Conservation (phyloP, 2,797 vertebrate genomes). For the Thripadectes ignobilis region DNA sequence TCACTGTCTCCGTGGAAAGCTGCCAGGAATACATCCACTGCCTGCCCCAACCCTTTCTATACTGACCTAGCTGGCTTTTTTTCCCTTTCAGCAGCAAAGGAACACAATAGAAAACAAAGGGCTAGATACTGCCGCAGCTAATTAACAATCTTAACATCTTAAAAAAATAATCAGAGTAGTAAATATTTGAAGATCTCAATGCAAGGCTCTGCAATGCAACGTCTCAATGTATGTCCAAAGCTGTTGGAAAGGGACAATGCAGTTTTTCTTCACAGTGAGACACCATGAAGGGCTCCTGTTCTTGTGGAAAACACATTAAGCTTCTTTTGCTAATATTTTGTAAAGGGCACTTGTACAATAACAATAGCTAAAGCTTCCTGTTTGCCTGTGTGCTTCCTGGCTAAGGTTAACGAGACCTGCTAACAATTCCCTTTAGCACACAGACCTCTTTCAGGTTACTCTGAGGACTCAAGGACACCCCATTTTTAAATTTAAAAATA, state of each 20-base stretch:
- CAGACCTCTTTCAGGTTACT: slow-evolving; percentile 60
- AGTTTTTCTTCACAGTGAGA: slow-evolving; percentile 10
- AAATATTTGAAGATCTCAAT: slow-evolving; percentile 66
- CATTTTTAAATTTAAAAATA: background rate
- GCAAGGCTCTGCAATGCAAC: background rate
- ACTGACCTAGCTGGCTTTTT: slow-evolving; percentile 72
- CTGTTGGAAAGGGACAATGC: background rate
- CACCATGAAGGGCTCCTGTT: slow-evolving; percentile 58
- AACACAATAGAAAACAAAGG: slow-evolving; percentile 62
- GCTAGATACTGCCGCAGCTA: slow-evolving; percentile 56
- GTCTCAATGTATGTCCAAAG: background rate
- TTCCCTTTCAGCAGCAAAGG: slow-evolving; percentile 56
- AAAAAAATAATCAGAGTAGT: slow-evolving; percentile 39
- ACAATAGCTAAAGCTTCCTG: slow-evolving; percentile 71
- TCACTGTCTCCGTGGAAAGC: slow-evolving; percentile 75
- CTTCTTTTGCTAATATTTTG: slow-evolving; percentile 62
- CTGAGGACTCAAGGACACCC: background rate
- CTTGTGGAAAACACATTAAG: slow-evolving; percentile 68
- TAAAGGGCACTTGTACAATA: slow-evolving; percentile 70
- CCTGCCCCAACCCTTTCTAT: slow-evolving; percentile 63
- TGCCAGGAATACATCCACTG: slow-evolving; percentile 80
- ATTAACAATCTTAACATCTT: slow-evolving; percentile 68
- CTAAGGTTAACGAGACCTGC: slow-evolving; percentile 58
- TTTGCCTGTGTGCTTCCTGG: slow-evolving; percentile 68
- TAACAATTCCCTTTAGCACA: slow-evolving; percentile 70